Evolutionary conservation across 2,113 vertebrate genomes (phyloP), one percentile per base, ranked within the genome.

Genomic region (Actenoides hombroni): DNA sequence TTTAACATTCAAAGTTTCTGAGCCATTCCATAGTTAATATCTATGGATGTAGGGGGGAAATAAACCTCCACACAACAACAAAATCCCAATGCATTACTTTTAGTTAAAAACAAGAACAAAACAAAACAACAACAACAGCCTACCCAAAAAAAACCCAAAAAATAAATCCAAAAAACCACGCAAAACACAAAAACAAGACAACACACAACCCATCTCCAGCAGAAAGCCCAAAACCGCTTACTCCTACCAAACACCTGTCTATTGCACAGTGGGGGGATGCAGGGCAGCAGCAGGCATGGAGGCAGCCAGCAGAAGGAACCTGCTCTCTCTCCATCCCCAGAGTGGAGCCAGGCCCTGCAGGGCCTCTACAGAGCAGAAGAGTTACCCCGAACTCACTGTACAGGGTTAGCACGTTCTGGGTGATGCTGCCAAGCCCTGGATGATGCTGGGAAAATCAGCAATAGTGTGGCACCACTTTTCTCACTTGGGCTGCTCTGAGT

Each of bases 281-380:
- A 56, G 0, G 0, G 53, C 42, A 69, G 53, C 1, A 0, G 25
- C 63, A 86, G 65, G 18, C 5, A 0, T 7, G 13, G 31, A 60
- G 18, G 25, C 48, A 80, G 19, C 5, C 19, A 39, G n/a, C 25
- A 70, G 57, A 79, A 91, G 29, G 19, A 77, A 69, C 31, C 39
- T 74, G 64, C 33, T 69, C 33, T 44, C 18, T 46, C 84, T 35
- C 63, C 31, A 16, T 5, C 11, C 33, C 26, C 37, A 49, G 76
- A 42, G 29, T 44, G 13, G 37, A 42, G 13, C 3, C 2, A 29
- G 25, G 14, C 28, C 24, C n/a, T 3, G 0, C 0, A 65, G 57
- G 54, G 24, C 40, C 51, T 28, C 24, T 35, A 8, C 48, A 35
- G 35, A 86, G 31, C 5, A 54, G 10, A 49, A 57, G 8, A 18